Percentiles rank a stretch among this genome's conserved stretches.
phyloP scores from a whole-genome alignment of 2,888 invertebrate genomes.

The Microctonus hyperodae region DNA sequence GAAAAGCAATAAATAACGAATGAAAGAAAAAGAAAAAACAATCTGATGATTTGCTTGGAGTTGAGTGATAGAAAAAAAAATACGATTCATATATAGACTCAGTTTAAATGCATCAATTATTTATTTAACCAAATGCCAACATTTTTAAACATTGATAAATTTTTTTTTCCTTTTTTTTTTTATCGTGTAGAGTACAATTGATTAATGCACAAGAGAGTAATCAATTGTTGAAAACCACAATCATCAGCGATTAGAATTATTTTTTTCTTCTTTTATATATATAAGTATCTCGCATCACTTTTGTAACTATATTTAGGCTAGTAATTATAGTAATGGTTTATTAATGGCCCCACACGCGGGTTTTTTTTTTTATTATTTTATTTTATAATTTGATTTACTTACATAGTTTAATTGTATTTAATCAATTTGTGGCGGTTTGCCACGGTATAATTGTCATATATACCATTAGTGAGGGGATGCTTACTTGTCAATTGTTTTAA shows the following conservation, averaged over 20 bases:
- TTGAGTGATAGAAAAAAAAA: slow-evolving; percentile 12
- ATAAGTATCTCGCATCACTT: slow-evolving; percentile 34
- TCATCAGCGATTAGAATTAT: slow-evolving; percentile 35
- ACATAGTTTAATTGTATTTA: slow-evolving; percentile 24
- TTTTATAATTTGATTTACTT: slow-evolving; percentile 20
- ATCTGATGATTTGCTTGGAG: slow-evolving; percentile 4
- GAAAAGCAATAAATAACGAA: slow-evolving; percentile 20
- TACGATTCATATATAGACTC: not conserved
- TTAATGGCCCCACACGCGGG: slow-evolving; percentile 49
- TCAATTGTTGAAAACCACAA: slow-evolving; percentile 29
- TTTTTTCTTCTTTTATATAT: slow-evolving; percentile 18
- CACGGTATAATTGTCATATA: slow-evolving; percentile 16
- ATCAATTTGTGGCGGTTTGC: not conserved
- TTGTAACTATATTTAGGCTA: slow-evolving; percentile 41
- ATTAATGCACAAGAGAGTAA: slow-evolving; percentile 21
- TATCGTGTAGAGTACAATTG: slow-evolving; percentile 23
- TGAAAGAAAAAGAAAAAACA: slow-evolving; percentile 27
- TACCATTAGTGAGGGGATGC: slow-evolving; percentile 28
- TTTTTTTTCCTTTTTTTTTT: slow-evolving; percentile 34
- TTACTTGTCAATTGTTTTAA: slow-evolving; percentile 21
- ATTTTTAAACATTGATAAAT: slow-evolving; percentile 59
- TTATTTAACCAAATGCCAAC: slow-evolving; percentile 60
- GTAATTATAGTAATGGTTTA: slow-evolving; percentile 40
- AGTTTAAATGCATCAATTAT: slow-evolving; percentile 51
- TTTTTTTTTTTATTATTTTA: slow-evolving; percentile 32